Percentiles rank a stretch among this genome's conserved stretches.
These are phyloP conservation scores for Anoplius nigerrimus DNA, from an alignment of 2,888 invertebrate genomes.

Conservation along the genomic window DNA sequence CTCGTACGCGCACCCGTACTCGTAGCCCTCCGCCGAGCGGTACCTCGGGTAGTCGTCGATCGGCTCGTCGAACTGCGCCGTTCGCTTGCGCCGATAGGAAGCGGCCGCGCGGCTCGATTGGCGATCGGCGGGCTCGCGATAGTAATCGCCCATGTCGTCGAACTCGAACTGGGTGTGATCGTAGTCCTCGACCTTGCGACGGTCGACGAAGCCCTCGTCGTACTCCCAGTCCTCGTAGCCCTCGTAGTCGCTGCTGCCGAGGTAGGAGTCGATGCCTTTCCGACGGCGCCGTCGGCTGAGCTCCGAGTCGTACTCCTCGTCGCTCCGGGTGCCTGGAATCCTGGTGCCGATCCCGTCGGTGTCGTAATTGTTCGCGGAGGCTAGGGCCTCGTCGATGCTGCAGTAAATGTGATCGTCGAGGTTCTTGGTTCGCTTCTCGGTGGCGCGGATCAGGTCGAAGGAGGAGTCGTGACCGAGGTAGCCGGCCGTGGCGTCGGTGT, in stretches of 20 bases:
- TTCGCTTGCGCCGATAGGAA: conserved; percentile 7
- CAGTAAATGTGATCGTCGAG: conserved; percentile 69
- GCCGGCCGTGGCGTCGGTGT: conserved; percentile 48
- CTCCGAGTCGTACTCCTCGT: conserved; percentile 62
- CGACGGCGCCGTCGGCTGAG: conserved; percentile 45
- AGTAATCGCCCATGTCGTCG: neutral
- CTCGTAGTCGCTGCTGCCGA: conserved; percentile 56
- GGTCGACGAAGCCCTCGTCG: conserved; percentile 52
- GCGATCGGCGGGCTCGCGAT: conserved; percentile 14
- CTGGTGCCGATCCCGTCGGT: conserved; percentile 53
- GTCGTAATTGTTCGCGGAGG: conserved; percentile 52
- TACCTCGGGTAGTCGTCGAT: conserved; percentile 47
- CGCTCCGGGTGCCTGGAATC: conserved; percentile 46
- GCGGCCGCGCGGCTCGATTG: neutral
- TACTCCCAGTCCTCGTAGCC: conserved; percentile 58
- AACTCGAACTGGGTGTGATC: conserved; percentile 14
- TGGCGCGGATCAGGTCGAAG: conserved; percentile 41
- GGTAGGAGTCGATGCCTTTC: conserved; percentile 66
- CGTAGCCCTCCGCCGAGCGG: conserved; percentile 43
- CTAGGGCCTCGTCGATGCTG: conserved; percentile 79
- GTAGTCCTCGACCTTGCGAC: conserved; percentile 46
- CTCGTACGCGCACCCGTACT: conserved; percentile 38
- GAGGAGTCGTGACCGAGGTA: conserved; percentile 51
- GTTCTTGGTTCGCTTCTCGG: conserved; percentile 55
- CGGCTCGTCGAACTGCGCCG: conserved; percentile 38